Base-by-base conservation (phyloP, 2,888 invertebrate genomes). In the Agrotis clavis region DNA sequence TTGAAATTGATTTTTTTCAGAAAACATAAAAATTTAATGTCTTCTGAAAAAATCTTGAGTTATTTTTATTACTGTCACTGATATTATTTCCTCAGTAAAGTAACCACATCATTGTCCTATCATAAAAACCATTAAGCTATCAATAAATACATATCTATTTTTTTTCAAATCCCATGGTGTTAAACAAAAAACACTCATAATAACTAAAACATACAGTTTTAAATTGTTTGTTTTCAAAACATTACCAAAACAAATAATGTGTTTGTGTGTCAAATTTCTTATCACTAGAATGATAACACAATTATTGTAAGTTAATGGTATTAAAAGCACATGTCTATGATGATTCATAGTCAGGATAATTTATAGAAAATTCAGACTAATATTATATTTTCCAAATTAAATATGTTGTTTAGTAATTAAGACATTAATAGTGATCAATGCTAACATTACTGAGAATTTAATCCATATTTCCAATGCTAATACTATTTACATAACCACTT, bases 301-400 rank as follows among this genome's bases (percentile, higher is more conserved):
- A 30, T 16, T 18, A 50, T 81, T 67, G 61, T 65, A 77, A 64
- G 60, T 54, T 82, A 79, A 78, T 72, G 45, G 64, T 82, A 64
- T 65, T 67, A 21, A 45, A 60, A 45, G 51, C 65, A 81, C 30
- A 54, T 66, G 48, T 59, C 18, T 67, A n/a, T 45, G 59, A 47
- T 72, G 79, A 81, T 30, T 69, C 61, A 63, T 63, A 41, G 18
- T 30, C 35, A 45, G n/a, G n/a, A 50, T 75, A 13, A 74, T 63
- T 41, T 41, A 35, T 7, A 35, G 7, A 7, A 35, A 1, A 7
- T 35, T 25, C 2, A 25, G 25, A 25, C 1, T 25, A 25, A 25
- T 25, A n/a, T n/a, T n/a, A n/a, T 25, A 25, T 25, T 25, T 25
- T 25, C 25, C 2, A 25, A 25, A 25, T 25, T 25, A 25, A 25